A percentile compares a stretch with the other conserved stretches of the same genome.
These are phyloP conservation scores for Holothuria leucospilota DNA, from an alignment of 53 echinoderm and acorn worm species.

Conservation along the genomic window DNA sequence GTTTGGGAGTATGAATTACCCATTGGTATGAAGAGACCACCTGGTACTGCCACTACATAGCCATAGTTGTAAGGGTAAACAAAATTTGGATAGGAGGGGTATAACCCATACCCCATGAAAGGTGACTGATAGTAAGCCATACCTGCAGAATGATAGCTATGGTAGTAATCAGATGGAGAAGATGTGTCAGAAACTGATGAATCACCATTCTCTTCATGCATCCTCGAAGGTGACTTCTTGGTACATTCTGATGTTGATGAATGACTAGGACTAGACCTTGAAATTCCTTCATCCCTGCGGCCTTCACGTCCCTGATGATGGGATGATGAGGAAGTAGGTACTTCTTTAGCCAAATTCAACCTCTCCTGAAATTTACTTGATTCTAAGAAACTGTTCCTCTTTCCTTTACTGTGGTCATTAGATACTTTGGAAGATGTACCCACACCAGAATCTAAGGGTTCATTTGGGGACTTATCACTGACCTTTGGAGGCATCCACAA, in stretches of 20 bases:
- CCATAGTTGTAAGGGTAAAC: conserved; percentile 50
- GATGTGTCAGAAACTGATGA: not conserved
- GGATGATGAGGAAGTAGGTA: not conserved
- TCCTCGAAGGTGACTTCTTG: not conserved
- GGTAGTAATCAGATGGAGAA: conserved; percentile 43
- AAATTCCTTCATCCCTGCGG: not conserved
- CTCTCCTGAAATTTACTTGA: conserved; percentile 25
- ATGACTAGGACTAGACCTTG: conserved; percentile 32
- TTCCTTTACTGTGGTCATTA: not conserved
- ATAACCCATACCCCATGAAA: conserved; percentile 43
- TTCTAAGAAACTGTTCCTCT: conserved; percentile 8
- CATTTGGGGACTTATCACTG: not conserved
- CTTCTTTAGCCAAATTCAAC: not conserved
- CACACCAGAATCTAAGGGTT: not conserved
- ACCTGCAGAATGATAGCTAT: conserved; percentile 27
- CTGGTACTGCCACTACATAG: conserved; percentile 38
- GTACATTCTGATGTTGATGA: conserved; percentile 4
- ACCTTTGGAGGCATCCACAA: conserved; percentile 21
- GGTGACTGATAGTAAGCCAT: conserved; percentile 39
- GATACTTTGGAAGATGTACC: not conserved
- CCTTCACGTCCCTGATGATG: not conserved
- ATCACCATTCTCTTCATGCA: conserved; percentile 6
- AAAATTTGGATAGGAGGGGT: conserved; percentile 43
- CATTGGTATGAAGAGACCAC: conserved; percentile 43
- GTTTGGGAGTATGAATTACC: conserved; percentile 4